phyloP scores from a whole-genome alignment of 2,797 vertebrate genomes.

The Ctenopoma multispine region DNA sequence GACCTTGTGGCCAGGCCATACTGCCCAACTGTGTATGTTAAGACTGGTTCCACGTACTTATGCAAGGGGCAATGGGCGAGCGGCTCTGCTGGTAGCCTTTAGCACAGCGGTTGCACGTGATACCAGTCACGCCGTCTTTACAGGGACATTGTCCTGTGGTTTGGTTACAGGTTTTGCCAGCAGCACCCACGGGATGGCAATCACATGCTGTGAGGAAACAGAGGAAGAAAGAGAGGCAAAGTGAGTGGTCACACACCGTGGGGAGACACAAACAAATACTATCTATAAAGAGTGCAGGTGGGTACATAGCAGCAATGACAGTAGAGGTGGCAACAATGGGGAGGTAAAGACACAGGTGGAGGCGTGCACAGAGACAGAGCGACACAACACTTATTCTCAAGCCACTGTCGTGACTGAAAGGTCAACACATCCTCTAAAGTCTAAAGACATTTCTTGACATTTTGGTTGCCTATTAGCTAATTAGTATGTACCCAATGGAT shows the following conservation, averaged over 20 bases:
- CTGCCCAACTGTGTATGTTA: too few relatives aligned
- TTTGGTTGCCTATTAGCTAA: slow-evolving; percentile 20
- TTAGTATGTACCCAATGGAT: slow-evolving; percentile 4
- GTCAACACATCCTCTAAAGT: slow-evolving; percentile 13
- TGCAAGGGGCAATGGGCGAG: slow-evolving; percentile 97
- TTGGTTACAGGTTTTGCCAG: slow-evolving; percentile 99
- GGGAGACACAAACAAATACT: slow-evolving; percentile 62
- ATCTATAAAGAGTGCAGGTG: slow-evolving; percentile 70
- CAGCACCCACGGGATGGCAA: slow-evolving; percentile 97
- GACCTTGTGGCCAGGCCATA: too few relatives aligned
- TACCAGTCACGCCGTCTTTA: slow-evolving; percentile 97
- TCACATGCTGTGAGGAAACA: slow-evolving; percentile 93
- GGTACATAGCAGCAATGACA: slow-evolving; percentile 48
- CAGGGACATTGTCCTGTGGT: slow-evolving; percentile 98
- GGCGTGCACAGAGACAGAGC: slow-evolving; percentile 63
- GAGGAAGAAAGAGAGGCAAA: slow-evolving; percentile 80
- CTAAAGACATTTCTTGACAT: slow-evolving; percentile 21
- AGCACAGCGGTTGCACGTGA: slow-evolving; percentile 98
- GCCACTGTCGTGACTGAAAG: not conserved
- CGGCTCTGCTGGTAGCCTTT: slow-evolving; percentile 99
- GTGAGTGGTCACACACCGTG: slow-evolving; percentile 73
- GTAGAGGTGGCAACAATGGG: slow-evolving; percentile 58
- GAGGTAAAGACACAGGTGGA: slow-evolving; percentile 60
- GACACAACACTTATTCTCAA: slow-evolving; percentile 2
- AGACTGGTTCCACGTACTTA: slow-evolving; percentile 89